phyloP scores from a whole-genome alignment of 2,113 vertebrate genomes.

The Cephalopholis sonnerati region DNA sequence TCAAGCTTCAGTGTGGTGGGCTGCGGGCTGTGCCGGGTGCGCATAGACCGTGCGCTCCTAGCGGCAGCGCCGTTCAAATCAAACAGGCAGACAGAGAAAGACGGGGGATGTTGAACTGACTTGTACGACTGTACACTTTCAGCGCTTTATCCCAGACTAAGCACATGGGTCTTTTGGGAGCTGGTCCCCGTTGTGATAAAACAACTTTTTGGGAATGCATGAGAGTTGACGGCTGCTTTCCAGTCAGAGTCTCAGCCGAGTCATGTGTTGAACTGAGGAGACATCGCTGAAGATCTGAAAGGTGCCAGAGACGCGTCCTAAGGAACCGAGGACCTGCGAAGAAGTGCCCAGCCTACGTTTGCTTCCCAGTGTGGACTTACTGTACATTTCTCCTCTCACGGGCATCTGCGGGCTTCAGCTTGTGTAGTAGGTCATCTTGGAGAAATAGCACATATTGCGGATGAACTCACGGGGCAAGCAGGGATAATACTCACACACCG shows the following conservation, averaged over 20 bases:
- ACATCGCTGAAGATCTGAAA: constrained; percentile 65
- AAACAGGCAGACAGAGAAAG: constrained; percentile 23
- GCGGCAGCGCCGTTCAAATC: constrained; percentile 71
- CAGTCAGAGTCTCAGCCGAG: constrained; percentile 22
- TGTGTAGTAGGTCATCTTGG: constrained; percentile 15
- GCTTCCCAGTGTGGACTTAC: constrained; percentile 34
- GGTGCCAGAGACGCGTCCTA: constrained; percentile 67
- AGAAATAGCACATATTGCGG: constrained; percentile 34
- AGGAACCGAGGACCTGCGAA: constrained; percentile 62
- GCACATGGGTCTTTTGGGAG: constrained; percentile 63
- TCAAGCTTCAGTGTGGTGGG: constrained; percentile 54
- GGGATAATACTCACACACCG: constrained; percentile 40
- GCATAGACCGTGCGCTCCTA: constrained; percentile 79
- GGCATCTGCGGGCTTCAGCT: constrained; percentile 11
- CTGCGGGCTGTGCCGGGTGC: constrained; percentile 79
- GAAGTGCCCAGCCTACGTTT: constrained; percentile 22
- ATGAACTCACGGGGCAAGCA: constrained; percentile 54
- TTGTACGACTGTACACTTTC: constrained; percentile 68
- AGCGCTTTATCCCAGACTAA: constrained; percentile 45
- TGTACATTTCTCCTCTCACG: neutral
- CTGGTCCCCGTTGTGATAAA: constrained; percentile 39
- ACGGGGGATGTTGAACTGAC: constrained; percentile 72
- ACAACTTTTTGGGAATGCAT: constrained; percentile 57
- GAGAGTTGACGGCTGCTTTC: constrained; percentile 52
- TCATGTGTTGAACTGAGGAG: constrained; percentile 58